Evolutionary conservation across 2,797 vertebrate genomes (phyloP), one percentile per base, ranked within the genome.

Genomic region (Percopsis omiscomaycus): DNA sequence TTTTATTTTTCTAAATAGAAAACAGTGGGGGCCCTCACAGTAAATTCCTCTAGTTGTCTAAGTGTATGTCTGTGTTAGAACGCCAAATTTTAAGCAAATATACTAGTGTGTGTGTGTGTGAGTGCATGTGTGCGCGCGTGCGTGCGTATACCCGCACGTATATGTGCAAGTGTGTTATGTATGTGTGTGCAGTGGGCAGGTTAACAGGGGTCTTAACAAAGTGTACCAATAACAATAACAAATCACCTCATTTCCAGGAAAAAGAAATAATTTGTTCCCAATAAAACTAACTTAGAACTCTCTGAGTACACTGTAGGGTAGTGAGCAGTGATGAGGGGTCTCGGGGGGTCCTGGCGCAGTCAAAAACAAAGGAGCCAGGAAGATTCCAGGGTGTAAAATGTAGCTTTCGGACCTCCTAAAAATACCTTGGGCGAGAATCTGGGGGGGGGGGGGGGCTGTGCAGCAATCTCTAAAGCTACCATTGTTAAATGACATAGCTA

Each of bases 251-350:
- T 77, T 87, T 87, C 81, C 82, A 87, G 82, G 81, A 89, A 87
- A 86, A 84, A 82, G 42, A 78, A 83, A 84, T 80, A 46, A 79
- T 84, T 85, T 90, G 84, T 89, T 88, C 86, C 86, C 86, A 86
- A 89, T 89, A 88, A 89, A 90, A 22, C 11, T 4, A 10, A 57
- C 16, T 45, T 78, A 82, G 79, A 84, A 85, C 80, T 80, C 68
- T 79, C 74, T 29, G 68, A 82, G 71, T 72, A 74, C 54, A 73
- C 27, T 46, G 71, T 63, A 69, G 64, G 64, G 73, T 67, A 27
- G 59, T 13, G 61, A 16, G 67, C 15, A 14, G 59, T 62, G 57
- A 68, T 61, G 67, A 79, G 37, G 47, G 11, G 32, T 46, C 61
- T 45, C 46, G 14, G 46, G 51, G 46, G 30, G 30, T 46, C 27